Percentiles rank a stretch among this genome's conserved stretches.
Conservation (phyloP, 35 echinoderm and acorn worm genomes). For the Hemicentrotus pulcherrimus region DNA sequence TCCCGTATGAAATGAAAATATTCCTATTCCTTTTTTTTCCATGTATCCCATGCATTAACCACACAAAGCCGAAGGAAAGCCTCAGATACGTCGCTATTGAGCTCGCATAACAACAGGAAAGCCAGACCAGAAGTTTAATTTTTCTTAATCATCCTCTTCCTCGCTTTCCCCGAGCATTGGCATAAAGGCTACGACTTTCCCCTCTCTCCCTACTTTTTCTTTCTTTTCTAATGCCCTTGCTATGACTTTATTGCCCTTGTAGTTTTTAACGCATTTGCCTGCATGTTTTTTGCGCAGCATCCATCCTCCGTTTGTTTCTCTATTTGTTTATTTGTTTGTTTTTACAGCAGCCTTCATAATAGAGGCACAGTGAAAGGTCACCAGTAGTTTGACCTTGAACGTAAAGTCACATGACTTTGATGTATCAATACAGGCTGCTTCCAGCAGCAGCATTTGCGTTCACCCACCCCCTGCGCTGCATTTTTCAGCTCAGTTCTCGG, state of each 20-base stretch:
- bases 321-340: neutral
- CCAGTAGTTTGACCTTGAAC: neutral
- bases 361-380: neutral
- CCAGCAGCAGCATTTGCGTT: neutral
- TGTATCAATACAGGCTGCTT: neutral
- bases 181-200: neutral
- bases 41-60: neutral
- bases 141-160: constrained; percentile 55
- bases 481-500: neutral
- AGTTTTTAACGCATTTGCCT: neutral
- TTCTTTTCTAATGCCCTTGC: neutral
- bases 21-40: neutral
- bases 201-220: neutral
- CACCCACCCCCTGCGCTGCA: neutral
- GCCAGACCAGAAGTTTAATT: constrained; percentile 52
- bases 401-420: neutral
- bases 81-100: constrained; percentile 16
- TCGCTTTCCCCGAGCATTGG: neutral
- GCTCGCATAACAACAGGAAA: constrained; percentile 40
- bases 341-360: neutral
- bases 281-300: neutral
- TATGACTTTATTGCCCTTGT: neutral
- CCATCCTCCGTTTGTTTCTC: neutral
- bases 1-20: neutral
- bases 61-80: constrained; percentile 11